A percentile compares a stretch with the other conserved stretches of the same genome.
Evolutionary conservation across 2,113 vertebrate species (phyloP).

Genomic region (Trogon surrucura): DNA sequence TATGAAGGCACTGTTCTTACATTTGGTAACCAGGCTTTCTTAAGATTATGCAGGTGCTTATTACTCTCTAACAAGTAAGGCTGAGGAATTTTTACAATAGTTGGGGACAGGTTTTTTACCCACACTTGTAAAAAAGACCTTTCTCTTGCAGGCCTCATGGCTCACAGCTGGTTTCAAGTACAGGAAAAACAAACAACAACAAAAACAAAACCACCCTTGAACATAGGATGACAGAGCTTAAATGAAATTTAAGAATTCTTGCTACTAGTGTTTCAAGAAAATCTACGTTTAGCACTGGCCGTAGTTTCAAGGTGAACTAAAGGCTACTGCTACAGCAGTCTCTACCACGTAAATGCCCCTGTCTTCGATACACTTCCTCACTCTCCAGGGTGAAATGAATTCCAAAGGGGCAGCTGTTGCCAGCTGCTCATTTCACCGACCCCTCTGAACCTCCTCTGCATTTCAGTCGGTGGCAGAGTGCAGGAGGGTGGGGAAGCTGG

Average conservation of each 20-base stretch:
- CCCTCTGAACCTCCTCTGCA: background rate
- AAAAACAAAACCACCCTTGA: background rate
- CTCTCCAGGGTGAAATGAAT: background rate
- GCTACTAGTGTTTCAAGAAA: background rate
- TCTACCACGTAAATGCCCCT: background rate
- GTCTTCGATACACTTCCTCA: background rate
- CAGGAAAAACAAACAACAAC: background rate
- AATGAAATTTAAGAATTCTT: background rate
- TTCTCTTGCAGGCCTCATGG: background rate
- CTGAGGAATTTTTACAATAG: background rate
- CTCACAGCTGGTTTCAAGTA: background rate
- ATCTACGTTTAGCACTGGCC: background rate
- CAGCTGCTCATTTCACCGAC: background rate
- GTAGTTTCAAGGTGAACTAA: background rate
- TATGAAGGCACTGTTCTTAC: background rate
- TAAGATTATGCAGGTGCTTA: background rate
- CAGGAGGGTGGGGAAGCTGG: fast-evolving
- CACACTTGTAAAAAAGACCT: background rate
- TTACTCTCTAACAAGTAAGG: background rate
- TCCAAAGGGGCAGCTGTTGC: background rate
- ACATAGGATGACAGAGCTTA: background rate
- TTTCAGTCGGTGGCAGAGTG: background rate
- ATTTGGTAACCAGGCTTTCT: background rate
- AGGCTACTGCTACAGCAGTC: background rate
- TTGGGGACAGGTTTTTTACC: background rate